Percentiles rank a stretch among this genome's conserved stretches.
These are phyloP conservation scores for Geotrupes spiniger DNA, from an alignment of 2,888 invertebrate genomes.

Conservation along the genomic window DNA sequence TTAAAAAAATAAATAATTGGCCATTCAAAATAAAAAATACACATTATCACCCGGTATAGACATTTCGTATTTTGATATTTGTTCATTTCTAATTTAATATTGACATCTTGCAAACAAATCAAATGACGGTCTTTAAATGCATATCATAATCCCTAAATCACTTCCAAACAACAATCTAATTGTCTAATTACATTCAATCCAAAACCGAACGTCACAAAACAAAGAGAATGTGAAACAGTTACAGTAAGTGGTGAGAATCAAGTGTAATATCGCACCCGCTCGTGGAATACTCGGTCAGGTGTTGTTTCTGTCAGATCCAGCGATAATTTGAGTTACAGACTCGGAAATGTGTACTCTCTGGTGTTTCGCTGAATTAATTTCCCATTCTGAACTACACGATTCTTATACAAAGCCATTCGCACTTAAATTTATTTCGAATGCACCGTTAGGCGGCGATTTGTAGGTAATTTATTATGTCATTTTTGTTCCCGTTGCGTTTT, in stretches of 20 bases:
- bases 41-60: too few relatives aligned
- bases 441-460: constrained; percentile 10
- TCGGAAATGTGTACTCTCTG: constrained; percentile 44
- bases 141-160: too few relatives aligned
- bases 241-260: constrained; percentile 15
- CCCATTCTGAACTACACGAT: constrained; percentile 40
- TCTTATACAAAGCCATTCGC: constrained; percentile 29
- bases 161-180: too few relatives aligned
- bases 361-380: constrained; percentile 48
- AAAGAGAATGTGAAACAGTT: constrained; percentile 9
- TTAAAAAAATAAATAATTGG: too few relatives aligned
- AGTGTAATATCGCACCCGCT: constrained; percentile 28
- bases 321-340: constrained; percentile 50
- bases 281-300: constrained; percentile 38
- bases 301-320: constrained; percentile 47
- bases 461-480: neutral
- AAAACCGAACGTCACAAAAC: neutral
- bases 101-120: too few relatives aligned
- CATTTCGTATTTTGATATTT: too few relatives aligned
- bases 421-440: constrained; percentile 14
- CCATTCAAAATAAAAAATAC: too few relatives aligned
- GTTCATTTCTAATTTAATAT: too few relatives aligned
- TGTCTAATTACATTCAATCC: too few relatives aligned
- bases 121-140: too few relatives aligned
- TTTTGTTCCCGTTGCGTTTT: neutral